Conservation (phyloP, 1,140 invertebrate species). For the Zaprionus vittiger region DNA sequence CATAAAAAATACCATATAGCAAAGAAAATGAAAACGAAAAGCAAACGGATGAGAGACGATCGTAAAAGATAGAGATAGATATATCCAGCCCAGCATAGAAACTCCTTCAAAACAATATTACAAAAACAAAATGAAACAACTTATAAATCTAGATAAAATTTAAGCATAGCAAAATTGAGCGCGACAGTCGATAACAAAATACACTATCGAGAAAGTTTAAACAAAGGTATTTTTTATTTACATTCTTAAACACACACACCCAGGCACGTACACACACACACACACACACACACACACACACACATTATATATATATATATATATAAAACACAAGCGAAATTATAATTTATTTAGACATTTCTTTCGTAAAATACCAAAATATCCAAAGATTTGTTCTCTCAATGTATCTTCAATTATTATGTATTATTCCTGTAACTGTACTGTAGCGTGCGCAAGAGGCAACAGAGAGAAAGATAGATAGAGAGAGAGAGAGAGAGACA, state of each 20-base stretch:
- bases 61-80: not conserved
- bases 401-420: slow-evolving; percentile 32
- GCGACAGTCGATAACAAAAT: slow-evolving; percentile 16
- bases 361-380: slow-evolving; percentile 35
- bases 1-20: slow-evolving; percentile 43
- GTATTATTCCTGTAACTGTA: slow-evolving; percentile 37
- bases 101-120: slow-evolving; percentile 29
- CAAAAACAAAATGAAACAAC: slow-evolving; percentile 5
- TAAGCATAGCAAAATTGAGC: slow-evolving; percentile 60
- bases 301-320: slow-evolving; percentile 12
- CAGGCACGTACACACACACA: slow-evolving; percentile 32
- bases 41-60: not conserved
- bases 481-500: not conserved
- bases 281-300: slow-evolving; percentile 6
- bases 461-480: slow-evolving; percentile 4
- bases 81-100: slow-evolving; percentile 15
- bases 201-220: slow-evolving; percentile 16
- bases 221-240: slow-evolving; percentile 32
- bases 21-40: slow-evolving; percentile 11
- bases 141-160: slow-evolving; percentile 51
- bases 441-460: slow-evolving; percentile 16
- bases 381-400: slow-evolving; percentile 56
- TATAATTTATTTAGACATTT: slow-evolving; percentile 41
- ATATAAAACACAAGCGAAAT: slow-evolving; percentile 32
- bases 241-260: slow-evolving; percentile 30